phyloP scores from a whole-genome alignment of 2,888 invertebrate genomes.

The Coremacera marginata region DNA sequence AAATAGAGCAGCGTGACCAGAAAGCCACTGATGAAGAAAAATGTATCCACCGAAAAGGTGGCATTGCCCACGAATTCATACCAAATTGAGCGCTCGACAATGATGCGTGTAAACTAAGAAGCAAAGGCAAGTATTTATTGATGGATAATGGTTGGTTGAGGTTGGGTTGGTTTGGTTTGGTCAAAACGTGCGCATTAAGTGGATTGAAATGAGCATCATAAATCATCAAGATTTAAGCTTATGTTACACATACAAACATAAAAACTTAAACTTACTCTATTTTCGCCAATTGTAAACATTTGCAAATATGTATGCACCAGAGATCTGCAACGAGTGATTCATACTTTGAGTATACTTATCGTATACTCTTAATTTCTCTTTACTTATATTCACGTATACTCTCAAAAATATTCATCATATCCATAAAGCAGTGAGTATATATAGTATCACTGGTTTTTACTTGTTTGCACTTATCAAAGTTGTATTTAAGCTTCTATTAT shows the following conservation, averaged over 20 bases:
- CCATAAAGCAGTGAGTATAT: too few relatives aligned
- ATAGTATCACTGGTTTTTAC: too few relatives aligned
- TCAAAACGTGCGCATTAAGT: background rate
- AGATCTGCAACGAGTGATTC: too few relatives aligned
- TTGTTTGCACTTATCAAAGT: too few relatives aligned
- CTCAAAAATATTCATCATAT: too few relatives aligned
- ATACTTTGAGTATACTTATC: too few relatives aligned
- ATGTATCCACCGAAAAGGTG: slow-evolving; percentile 87
- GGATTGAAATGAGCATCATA: background rate
- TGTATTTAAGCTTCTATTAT: too few relatives aligned
- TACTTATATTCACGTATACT: too few relatives aligned
- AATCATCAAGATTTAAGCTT: background rate
- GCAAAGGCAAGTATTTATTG: slow-evolving; percentile 36
- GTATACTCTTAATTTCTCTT: too few relatives aligned
- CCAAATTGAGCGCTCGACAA: slow-evolving; percentile 81
- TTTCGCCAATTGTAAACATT: slow-evolving; percentile 82
- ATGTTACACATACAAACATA: background rate
- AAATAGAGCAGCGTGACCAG: slow-evolving; percentile 81
- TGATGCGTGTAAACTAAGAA: slow-evolving; percentile 76
- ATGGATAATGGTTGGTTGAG: background rate
- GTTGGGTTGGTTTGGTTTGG: background rate
- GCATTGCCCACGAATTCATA: slow-evolving; percentile 89
- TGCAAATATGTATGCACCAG: slow-evolving; percentile 88
- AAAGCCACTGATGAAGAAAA: slow-evolving; percentile 88
- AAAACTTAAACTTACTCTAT: slow-evolving; percentile 66